Percentiles rank a stretch among this genome's conserved stretches.
Conservation (phyloP, 2,113 vertebrate species). For the Choloepus hoffmanni region DNA sequence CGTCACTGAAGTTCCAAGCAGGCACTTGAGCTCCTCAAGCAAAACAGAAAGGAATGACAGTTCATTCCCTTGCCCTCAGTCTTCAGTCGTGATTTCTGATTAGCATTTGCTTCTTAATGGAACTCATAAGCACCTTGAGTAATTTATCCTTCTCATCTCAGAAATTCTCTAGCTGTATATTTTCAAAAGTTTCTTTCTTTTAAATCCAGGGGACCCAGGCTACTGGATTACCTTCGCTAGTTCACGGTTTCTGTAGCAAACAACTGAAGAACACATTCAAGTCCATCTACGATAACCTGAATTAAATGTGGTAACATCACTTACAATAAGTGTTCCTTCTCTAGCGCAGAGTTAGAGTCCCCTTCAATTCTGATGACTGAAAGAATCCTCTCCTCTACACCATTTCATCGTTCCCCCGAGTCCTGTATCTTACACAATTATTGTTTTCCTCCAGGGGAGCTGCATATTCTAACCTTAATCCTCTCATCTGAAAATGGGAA, state of each 20-base stretch:
- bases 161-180: slow-evolving; percentile 51
- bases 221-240: neutral
- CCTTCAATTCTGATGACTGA: neutral
- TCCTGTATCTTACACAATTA: neutral
- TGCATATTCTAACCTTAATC: neutral
- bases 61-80: neutral
- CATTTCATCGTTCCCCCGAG: neutral
- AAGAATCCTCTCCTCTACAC: neutral
- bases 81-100: neutral
- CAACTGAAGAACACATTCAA: neutral
- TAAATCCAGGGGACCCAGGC: neutral
- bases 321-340: slow-evolving; percentile 58
- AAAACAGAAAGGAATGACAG: slow-evolving; percentile 28
- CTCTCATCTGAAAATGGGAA: neutral
- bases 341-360: neutral
- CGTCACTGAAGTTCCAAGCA: slow-evolving; percentile 1
- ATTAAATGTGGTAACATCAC: neutral
- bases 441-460: neutral
- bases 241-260: slow-evolving; percentile 14
- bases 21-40: neutral
- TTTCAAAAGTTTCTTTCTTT: slow-evolving; percentile 74
- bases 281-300: slow-evolving; percentile 67
- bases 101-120: neutral
- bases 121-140: neutral
- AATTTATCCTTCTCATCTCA: slow-evolving; percentile 67